phyloP scores from a whole-genome alignment of 2,888 invertebrate genomes.

The Mechanitis messenoides region DNA sequence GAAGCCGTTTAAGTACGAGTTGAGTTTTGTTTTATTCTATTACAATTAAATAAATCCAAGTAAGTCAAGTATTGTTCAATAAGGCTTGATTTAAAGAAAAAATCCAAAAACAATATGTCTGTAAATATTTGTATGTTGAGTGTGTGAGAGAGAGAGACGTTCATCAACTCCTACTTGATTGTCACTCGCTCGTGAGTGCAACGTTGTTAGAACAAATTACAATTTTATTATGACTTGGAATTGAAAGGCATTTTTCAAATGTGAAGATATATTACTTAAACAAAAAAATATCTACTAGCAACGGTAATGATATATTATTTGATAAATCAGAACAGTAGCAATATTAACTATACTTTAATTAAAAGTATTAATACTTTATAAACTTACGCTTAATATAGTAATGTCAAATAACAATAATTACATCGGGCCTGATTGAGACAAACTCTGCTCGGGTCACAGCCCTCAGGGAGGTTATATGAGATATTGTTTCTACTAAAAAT shows the following conservation, averaged over 20 bases:
- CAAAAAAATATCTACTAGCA: no score
- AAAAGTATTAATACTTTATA: background rate
- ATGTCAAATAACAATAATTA: slow-evolving; percentile 24
- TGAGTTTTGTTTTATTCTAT: no score
- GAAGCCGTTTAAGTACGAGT: no score
- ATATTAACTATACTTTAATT: no score
- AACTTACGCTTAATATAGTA: background rate
- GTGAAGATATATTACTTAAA: no score
- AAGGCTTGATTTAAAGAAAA: no score
- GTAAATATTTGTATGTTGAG: slow-evolving; percentile 19
- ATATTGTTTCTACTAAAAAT: no score
- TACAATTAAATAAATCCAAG: no score
- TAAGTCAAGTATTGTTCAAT: no score
- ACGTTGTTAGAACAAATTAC: slow-evolving; percentile 1
- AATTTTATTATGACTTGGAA: background rate
- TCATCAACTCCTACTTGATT: slow-evolving; percentile 30
- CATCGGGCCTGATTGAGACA: slow-evolving; percentile 17
- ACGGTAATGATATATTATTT: background rate
- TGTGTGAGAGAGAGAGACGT: slow-evolving; percentile 8
- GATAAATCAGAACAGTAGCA: no score
- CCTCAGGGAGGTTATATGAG: no score
- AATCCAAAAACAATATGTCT: background rate
- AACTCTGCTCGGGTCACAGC: no score
- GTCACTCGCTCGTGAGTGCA: slow-evolving; percentile 7
- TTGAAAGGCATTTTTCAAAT: background rate